phyloP scores from a whole-genome alignment of 1,140 invertebrate species.

The Belonocnema kinseyi region DNA sequence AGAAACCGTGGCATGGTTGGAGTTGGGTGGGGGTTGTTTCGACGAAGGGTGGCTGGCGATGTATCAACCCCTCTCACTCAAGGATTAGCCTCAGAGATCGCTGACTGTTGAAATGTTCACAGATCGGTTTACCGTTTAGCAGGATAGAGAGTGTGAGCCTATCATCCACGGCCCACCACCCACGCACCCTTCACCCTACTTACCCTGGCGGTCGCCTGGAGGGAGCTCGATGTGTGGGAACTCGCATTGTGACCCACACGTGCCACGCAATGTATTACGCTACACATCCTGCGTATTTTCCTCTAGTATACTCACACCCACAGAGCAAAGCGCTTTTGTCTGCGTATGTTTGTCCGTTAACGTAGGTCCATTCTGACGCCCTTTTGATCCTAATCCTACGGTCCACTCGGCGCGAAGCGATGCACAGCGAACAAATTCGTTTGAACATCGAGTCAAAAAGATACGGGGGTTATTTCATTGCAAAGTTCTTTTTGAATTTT shows the following conservation, averaged over 20 bases:
- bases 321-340: not conserved
- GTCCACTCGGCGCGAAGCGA: slow-evolving; percentile 21
- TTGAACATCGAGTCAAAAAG: slow-evolving; percentile 5
- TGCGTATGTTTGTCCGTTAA: slow-evolving; percentile 26
- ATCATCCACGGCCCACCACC: slow-evolving; percentile 55
- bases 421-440: slow-evolving; percentile 34
- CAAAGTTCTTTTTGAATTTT: slow-evolving; percentile 2
- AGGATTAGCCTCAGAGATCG: slow-evolving; percentile 75
- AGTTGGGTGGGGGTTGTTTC: slow-evolving; percentile 28
- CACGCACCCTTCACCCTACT: slow-evolving; percentile 49
- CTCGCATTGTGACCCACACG: slow-evolving; percentile 72
- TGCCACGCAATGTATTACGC: slow-evolving; percentile 69
- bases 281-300: slow-evolving; percentile 40
- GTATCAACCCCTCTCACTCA: slow-evolving; percentile 69
- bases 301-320: slow-evolving; percentile 14
- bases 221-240: slow-evolving; percentile 66
- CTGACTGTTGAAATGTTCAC: slow-evolving; percentile 76
- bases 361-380: slow-evolving; percentile 12
- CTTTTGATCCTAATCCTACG: slow-evolving; percentile 37
- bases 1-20: not conserved
- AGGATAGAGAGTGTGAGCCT: slow-evolving; percentile 72
- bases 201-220: slow-evolving; percentile 45
- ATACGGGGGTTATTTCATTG: not conserved
- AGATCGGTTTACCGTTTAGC: slow-evolving; percentile 76
- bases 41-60: slow-evolving; percentile 49